Evolutionary conservation across 2,888 invertebrate genomes (phyloP), one percentile per base, ranked within the genome.

Genomic region (Elegia similella): DNA sequence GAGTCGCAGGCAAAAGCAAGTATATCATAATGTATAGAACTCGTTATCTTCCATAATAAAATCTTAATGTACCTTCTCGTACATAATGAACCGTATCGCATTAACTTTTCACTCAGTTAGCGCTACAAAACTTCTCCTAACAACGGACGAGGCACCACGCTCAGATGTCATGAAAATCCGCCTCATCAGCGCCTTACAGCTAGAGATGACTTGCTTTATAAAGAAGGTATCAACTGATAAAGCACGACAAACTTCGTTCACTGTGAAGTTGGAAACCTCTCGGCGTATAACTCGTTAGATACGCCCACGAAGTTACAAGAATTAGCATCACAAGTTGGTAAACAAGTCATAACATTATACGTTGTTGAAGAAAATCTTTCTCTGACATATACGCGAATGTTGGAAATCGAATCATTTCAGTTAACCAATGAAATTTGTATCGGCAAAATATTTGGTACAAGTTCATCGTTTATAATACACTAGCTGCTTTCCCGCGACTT

Each of bases 111-210:
- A 60, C 64, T 68, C 62, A 64, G 56, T 68, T 63, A 61, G 56
- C 54, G 56, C 47, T 23, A 44, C 43, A 59, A 52, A 63, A 63
- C 60, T 70, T 59, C 57, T 48, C 23, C 60, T 62, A 64, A 43
- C 43, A 60, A 59, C 55, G 23, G 53, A 57, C 29, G 55, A 57
- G 54, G 59, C 61, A 56, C 58, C 54, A n/a, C n/a, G 23, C 72
- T 75, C 68, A 69, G 73, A 75, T 67, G 64, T 66, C 60, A 64
- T 63, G 62, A 63, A 65, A 68, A 65, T 63, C 57, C 58, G 68
- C 61, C 64, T 69, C 67, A 68, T 72, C 67, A 71, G 71, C 70
- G 64, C 66, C 68, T 58, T 57, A 52, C 63, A 53, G 62, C 56
- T 62, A 62, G 59, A 61, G 55, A 42, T 55, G 38, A 52, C 52